Evolutionary conservation across 2,113 vertebrate genomes (phyloP).

Genomic region (Chionis minor): DNA sequence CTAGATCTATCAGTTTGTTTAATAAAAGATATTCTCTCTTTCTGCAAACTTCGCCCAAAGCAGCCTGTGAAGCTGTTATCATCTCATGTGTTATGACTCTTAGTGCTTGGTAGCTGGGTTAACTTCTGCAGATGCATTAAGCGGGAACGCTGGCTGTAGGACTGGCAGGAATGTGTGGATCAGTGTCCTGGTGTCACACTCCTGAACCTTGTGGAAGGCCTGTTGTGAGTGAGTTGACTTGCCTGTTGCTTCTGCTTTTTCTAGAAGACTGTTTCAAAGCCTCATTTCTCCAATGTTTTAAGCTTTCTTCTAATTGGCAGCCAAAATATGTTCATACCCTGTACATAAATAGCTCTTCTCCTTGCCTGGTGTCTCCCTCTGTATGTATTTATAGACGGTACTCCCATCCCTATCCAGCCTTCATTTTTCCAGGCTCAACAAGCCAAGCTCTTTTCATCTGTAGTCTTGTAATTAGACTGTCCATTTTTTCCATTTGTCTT

Average conservation of each 20-base stretch:
- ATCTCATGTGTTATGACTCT: accelerated
- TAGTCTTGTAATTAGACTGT: not conserved
- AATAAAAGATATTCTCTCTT: not conserved
- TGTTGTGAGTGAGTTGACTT: not conserved
- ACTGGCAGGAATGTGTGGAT: not conserved
- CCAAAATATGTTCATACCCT: not conserved
- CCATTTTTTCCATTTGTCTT: not conserved
- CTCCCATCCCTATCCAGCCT: not conserved
- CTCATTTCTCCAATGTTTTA: not conserved
- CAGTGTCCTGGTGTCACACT: not conserved
- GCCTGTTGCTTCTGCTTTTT: not conserved
- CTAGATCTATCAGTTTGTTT: not conserved
- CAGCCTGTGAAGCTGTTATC: not conserved
- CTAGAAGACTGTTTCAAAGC: not conserved
- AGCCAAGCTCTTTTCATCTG: not conserved
- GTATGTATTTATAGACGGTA: not conserved
- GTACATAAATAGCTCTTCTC: not conserved
- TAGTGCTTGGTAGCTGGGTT: not conserved
- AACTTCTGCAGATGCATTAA: accelerated
- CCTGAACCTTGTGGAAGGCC: not conserved
- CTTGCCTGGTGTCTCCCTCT: not conserved
- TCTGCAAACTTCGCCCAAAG: not conserved
- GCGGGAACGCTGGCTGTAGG: not conserved
- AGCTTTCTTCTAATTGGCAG: not conserved
- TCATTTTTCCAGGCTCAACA: not conserved